Percentiles rank a stretch among this genome's conserved stretches.
Evolutionary conservation across 2,113 vertebrate species (phyloP).

Genomic region (Anolis carolinensis): DNA sequence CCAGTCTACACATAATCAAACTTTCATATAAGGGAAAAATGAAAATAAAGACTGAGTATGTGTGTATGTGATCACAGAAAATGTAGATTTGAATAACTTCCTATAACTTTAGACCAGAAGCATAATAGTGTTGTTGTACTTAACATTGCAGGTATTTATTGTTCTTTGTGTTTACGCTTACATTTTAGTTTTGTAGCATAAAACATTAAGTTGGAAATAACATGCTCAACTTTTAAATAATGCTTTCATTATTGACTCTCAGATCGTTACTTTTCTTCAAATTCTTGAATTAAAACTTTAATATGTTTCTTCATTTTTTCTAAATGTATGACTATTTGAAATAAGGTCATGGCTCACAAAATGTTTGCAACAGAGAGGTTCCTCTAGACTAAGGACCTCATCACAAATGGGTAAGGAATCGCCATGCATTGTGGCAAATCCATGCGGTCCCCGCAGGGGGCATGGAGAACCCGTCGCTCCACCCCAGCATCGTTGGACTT

Average conservation of each 20-base stretch:
- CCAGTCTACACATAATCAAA: too few species aligned
- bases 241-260: not conserved
- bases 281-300: not conserved
- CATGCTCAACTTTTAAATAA: not conserved
- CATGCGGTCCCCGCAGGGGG: too few species aligned
- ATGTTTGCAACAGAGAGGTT: not conserved
- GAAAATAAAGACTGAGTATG: too few species aligned
- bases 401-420: too few species aligned
- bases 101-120: not conserved
- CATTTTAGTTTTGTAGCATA: not conserved
- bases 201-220: not conserved
- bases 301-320: too few species aligned
- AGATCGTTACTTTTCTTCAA: not conserved
- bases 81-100: not conserved
- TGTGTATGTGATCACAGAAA: not conserved
- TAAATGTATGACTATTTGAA: not conserved
- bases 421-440: too few species aligned
- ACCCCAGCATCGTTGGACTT: too few species aligned
- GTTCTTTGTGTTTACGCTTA: not conserved
- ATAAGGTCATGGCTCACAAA: not conserved
- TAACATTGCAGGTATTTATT: not conserved
- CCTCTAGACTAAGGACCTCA: too few species aligned
- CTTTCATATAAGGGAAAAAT: too few species aligned
- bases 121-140: not conserved
- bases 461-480: too few species aligned